Evolutionary conservation across 2,888 invertebrate species (phyloP), one percentile per base, ranked within the genome.

Genomic region (Phoenoteleia sp.): DNA sequence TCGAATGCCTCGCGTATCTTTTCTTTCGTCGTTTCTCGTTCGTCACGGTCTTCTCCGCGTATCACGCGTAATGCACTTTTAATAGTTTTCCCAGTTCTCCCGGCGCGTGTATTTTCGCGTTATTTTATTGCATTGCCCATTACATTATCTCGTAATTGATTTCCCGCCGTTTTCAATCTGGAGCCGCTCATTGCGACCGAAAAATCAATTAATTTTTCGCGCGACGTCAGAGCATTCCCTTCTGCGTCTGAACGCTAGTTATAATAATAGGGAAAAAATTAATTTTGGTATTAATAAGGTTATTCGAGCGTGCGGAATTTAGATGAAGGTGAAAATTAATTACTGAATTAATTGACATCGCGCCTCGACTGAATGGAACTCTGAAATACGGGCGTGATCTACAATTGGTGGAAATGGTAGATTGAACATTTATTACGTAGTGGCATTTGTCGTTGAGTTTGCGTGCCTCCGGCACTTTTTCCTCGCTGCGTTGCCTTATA

Each of bases 261-360:
- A 5, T 47, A 47, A 47, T 66, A 66, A 66, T 33, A n/a, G 49
- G 36, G 66, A 11, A 66, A 66, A 39, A 66, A 66, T 64, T 3
- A 64, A 47, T 47, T 64, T 64, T 29, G 27, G 29, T 45, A 49
- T 66, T 66, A 66, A 66, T 49, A 66, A 66, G 33, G 33, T 66
- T 23, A 66, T n/a, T 66, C 66, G 33, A 66, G 66, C 66, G 66
- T 66, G 33, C 7, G 33, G 19, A 71, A 56, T 71, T 71, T 56
- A 56, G 56, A 64, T 64, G 29, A 21, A 54, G 42, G 27, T 64
- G 23, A 42, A 64, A 54, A 42, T 75, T 45, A 39, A 72, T 58
- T 72, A 72, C 58, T 72, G 47, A 72, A 72, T 72, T 56, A 58
- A 72, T 72, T 47, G 36, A 72, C 58, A 47, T 58, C 58, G 33